Evolutionary conservation across 2,797 vertebrate genomes (phyloP).

Genomic region (Siniperca obscura): DNA sequence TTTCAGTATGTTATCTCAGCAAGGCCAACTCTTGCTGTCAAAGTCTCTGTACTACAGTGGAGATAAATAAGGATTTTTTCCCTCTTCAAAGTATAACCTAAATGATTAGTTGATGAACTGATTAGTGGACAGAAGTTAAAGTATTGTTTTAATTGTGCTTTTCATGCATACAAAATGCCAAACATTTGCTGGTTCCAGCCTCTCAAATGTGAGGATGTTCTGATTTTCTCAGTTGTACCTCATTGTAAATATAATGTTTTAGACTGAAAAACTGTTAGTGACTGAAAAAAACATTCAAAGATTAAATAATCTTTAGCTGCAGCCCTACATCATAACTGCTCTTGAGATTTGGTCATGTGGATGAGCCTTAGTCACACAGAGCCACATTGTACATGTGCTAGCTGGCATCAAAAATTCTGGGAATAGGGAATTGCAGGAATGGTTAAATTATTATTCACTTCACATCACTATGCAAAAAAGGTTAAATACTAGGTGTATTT

Average conservation of each 20-base stretch:
- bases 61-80: neutral
- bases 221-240: neutral
- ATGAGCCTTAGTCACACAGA: neutral
- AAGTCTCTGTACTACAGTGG: neutral
- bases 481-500: neutral
- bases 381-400: neutral
- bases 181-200: neutral
- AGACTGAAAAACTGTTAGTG: too few species aligned
- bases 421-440: too few species aligned
- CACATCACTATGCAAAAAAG: too few species aligned
- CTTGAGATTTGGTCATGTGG: too few species aligned
- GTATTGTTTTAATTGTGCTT: neutral
- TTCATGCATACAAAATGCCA: neutral
- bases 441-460: too few species aligned
- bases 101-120: neutral
- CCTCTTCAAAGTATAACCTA: neutral
- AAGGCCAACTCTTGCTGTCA: slow-evolving; percentile 7
- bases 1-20: slow-evolving; percentile 31
- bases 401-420: neutral
- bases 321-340: neutral
- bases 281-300: neutral
- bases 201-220: too few species aligned
- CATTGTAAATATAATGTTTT: neutral
- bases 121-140: neutral
- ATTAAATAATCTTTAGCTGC: neutral